Evolutionary conservation across 1,140 invertebrate genomes (phyloP), one percentile per base, ranked within the genome.

Genomic region (Asobara japonica): DNA sequence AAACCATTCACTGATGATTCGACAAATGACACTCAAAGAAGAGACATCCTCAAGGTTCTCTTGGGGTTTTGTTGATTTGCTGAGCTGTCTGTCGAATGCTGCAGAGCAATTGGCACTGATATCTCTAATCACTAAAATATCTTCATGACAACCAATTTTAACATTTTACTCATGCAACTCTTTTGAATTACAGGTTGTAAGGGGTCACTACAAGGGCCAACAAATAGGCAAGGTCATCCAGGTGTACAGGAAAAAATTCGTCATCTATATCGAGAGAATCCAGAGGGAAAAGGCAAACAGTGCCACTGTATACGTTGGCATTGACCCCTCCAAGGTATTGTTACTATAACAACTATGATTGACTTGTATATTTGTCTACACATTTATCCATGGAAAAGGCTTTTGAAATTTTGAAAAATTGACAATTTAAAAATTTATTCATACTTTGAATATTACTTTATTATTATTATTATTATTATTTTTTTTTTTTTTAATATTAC

Each of bases 241-340:
- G 86, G 94, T 96, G 7, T 99, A 99, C 90, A 93, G 98, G 84
- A 99, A 99, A 86, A 99, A 99, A 88, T 99, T 97, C 89, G 97
- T 99, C 60, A 92, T 99, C 74, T 97, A 99, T 88, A 96, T 99
- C 89, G 98, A 99, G 89, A 93, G 98, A 87, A 98, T 99, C 84
- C 97, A 98, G 88, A 91, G 98, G 81, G 98, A 99, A 88, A 99
- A 99, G 84, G 97, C 97, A 45, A 99, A 99, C 86, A 98, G 97
- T 79, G 95, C 97, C 67, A 98, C 95, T 80, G 98, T 99, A 66
- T 97, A 98, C 87, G 97, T 99, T 76, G 98, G 98, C 79, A 98
- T 99, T 86, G 97, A 99, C 86, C 97, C 98, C 76, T 99, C 97
- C 78, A 99, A 99, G 90, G 96, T 97, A 89, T 86, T 78, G n/a